Base-by-base conservation (phyloP, 2,113 vertebrate species). In the Ahaetulla prasina region DNA sequence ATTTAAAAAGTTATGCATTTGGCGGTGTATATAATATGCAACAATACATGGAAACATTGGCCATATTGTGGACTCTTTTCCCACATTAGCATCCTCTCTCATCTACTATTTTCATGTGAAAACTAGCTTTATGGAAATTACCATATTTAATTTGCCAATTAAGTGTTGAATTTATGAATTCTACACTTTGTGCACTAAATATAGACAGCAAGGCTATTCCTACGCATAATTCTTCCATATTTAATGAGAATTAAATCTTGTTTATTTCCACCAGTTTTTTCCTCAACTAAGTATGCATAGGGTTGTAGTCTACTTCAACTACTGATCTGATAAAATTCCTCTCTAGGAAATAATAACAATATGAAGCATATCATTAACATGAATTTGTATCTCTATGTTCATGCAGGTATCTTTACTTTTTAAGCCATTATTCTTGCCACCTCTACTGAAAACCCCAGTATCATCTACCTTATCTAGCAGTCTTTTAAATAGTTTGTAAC, bases 361-460 rank as follows among this genome's bases (percentile, higher is more conserved):
- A 88, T 80, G 54, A 47, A 88, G 49, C 22, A 87, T 25, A 63
- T 63, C 54, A 91, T 25, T 22, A 85, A 68, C 5, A 88, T 25
- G 9, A 50, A 5, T 45, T 95, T 10, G 11, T 60, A 94, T 90
- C 91, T 93, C 54, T 49, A 91, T 68, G 60, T 47, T 94, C 80
- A 6, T 35, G 92, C 94, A 93, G 50, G 2, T 52, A 12, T 57
- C 14, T 68, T 30, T 85, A 43, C 63, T 86, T 93, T 96, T 88
- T 91, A 47, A 92, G 85, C 45, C 63, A 6, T 4, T 92, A 1
- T 91, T 92, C 0, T 0, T 49, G 89, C 47, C 50, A 27, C 86
- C 94, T 91, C 39, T 22, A 89, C 45, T 25, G 92, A 90, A 90
- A 95, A 91, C 88, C 60, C 30, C 30, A 55, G 23, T 35, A 87